phyloP scores from a whole-genome alignment of 2,113 vertebrate species.

The Collichthys lucidus region DNA sequence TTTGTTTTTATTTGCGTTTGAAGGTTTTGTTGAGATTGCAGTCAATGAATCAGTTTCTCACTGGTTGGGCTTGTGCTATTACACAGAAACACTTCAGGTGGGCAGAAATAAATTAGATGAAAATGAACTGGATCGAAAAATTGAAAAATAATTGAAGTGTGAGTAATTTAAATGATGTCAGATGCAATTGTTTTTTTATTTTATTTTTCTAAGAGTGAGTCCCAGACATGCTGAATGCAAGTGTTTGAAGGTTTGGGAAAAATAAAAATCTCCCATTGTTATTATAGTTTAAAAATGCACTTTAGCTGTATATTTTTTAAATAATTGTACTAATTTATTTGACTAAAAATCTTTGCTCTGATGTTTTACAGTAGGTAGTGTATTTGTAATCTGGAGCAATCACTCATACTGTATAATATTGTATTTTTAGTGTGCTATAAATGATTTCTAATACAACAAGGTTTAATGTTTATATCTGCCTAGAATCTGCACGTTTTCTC shows the following conservation, averaged over 20 bases:
- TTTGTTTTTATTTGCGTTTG: background rate
- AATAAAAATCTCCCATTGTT: background rate
- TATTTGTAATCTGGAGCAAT: no score
- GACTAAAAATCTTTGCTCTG: background rate
- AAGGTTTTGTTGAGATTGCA: background rate
- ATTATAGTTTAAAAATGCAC: background rate
- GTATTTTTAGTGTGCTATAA: no score
- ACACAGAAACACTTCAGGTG: slow-evolving; percentile 5
- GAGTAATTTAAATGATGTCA: slow-evolving; percentile 22
- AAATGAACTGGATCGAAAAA: background rate
- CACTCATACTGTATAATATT: no score
- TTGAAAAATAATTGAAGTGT: slow-evolving; percentile 6
- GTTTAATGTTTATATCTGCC: no score
- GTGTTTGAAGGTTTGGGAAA: background rate
- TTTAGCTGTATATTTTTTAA: background rate
- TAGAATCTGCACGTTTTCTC: no score
- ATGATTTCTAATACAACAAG: no score
- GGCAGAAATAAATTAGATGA: slow-evolving; percentile 3
- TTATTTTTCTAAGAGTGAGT: background rate
- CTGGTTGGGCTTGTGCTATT: background rate
- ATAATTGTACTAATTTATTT: background rate
- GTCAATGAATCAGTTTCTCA: background rate
- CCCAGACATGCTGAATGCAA: slow-evolving; percentile 1
- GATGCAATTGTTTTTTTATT: background rate
- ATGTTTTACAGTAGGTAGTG: no score